Conservation (phyloP, 2,113 vertebrate species). For the Lates calcarifer region DNA sequence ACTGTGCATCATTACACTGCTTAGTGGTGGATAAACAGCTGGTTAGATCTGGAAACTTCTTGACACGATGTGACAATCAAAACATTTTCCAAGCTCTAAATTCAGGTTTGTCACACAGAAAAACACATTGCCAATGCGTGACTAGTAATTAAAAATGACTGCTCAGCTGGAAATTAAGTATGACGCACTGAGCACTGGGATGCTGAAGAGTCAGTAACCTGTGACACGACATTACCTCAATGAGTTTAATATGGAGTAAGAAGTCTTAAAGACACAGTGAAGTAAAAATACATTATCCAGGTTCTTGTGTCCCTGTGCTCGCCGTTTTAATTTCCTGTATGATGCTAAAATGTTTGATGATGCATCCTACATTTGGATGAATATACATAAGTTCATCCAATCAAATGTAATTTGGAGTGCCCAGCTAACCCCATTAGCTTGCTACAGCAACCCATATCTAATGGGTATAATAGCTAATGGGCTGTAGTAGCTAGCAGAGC, state of each 20-base stretch:
- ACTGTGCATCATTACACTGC: neutral
- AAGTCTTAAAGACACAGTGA: neutral
- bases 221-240: neutral
- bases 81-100: too few relatives aligned
- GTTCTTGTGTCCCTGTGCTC: too few relatives aligned
- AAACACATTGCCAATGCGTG: neutral
- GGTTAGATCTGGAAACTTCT: neutral
- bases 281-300: neutral
- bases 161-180: neutral
- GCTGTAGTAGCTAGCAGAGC: neutral
- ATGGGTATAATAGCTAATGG: too few relatives aligned
- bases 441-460: neutral
- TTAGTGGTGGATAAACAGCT: slow-evolving; percentile 3
- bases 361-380: too few relatives aligned
- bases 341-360: too few relatives aligned
- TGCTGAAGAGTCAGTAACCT: neutral
- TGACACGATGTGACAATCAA: neutral
- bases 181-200: neutral
- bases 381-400: neutral
- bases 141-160: too few relatives aligned
- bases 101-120: neutral
- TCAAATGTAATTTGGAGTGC: neutral
- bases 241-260: neutral
- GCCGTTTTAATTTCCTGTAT: too few relatives aligned
- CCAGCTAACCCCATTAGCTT: neutral